Base-by-base conservation (phyloP, 1,140 invertebrate species). In the Drosophila teissieri region DNA sequence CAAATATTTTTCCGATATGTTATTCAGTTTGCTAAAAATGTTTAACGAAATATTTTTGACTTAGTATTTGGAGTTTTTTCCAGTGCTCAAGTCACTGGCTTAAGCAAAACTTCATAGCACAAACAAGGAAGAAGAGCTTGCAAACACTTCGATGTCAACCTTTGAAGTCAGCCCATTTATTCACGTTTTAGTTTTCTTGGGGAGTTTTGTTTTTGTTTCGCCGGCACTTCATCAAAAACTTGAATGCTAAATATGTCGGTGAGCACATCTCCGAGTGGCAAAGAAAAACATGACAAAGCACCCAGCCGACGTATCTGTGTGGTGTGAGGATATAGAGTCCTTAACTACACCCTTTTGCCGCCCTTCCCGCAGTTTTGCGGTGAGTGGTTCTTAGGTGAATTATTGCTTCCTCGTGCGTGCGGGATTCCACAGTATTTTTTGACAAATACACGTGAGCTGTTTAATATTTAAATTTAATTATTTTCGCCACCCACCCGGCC, bases 391-490 rank as follows among this genome's bases (percentile, higher is more conserved):
- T 51, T 57, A 56, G 61, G 61, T 88, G 67, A 88, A 64, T 88
- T 89, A 88, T 88, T 61, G 56, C 49, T 36, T 63, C 19, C 46
- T 69, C 52, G 74, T 73, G 79, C 80, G 84, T 83, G 84, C 67
- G 63, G 61, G 58, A 51, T 75, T 78, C 17, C 52, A 34, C 17
- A 36, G 31, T 24, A 78, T 84, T 72, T 74, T 73, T 73, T 88
- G 85, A 89, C 80, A 90, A 84, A 90, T 89, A 83, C 65, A 58
- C 78, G 62, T 63, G 73, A 75, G 85, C 57, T 81, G 73, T 89
- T 89, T 89, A 89, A 89, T 89, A 89, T 89, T 89, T 89, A 89
- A 89, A 89, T 90, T 90, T 89, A 89, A 89, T 89, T 89, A 90
- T 78, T 84, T 89, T 84, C 24, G 17, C 17, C 15, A 3, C 42